Base-by-base conservation (phyloP, 2,888 invertebrate genomes). In the Caenorhabditis parvicauda region DNA sequence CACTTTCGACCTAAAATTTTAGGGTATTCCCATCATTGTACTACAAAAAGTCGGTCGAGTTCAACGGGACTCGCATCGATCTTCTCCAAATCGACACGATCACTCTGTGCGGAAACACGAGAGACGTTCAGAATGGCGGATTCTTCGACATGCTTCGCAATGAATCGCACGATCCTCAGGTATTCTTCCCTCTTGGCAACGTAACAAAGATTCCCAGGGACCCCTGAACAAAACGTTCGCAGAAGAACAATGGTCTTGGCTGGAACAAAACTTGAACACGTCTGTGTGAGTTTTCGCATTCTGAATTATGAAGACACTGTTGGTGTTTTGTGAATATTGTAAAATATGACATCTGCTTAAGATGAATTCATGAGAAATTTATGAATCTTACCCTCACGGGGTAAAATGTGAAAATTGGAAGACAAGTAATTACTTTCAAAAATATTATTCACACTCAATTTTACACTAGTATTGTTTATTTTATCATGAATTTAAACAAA, bases 31-130 rank as follows among this genome's bases (percentile, higher is more conserved):
- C 84, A 0, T 66, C 82, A 55, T 82, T 80, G 37, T 84, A 82
- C 69, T 85, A 85, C 77, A 78, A 74, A 3, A 64, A 82, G 44
- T 61, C 62, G 2, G 50, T 58, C 1, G 66, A 83, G 22, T 80
- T 82, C 9, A 75, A 76, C 24, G 70, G 73, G 9, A 65, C 65
- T 19, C 73, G 62, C 0, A 62, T 84, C 2, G 83, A 84, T 22
- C 72, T 85, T 35, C 41, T 85, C 9, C 83, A 85, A 83, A 77
- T 84, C 24, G 85, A 85, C 72, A 85, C 84, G 0, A 76, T 85
- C 2, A 70, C 82, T 12, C 71, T 85, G 41, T 85, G 84, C 49
- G 85, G 85, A 35, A 69, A 69, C 27, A 62, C 69, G 12, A 58
- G 54, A 32, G 69, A 69, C 42, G 62, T 69, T 39, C 56, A 64